Evolutionary conservation across 2,888 invertebrate species (phyloP), one percentile per base, ranked within the genome.

Genomic region (Alentia gelatinosa): DNA sequence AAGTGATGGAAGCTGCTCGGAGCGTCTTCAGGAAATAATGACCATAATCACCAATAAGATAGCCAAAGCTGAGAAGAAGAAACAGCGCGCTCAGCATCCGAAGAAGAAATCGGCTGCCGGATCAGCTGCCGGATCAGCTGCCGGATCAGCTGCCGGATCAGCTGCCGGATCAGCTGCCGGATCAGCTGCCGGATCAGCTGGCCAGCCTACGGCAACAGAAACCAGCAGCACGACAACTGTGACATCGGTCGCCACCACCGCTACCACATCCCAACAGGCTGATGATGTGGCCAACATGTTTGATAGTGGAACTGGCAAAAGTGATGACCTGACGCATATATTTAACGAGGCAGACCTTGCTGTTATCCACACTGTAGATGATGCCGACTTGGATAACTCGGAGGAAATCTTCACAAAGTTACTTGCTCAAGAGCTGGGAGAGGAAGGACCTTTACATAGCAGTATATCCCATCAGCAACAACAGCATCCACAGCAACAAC

Each of bases 261-360:
- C 86, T 47, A 47, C 47, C 42, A 86, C 86, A 30, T 47, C 86
- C 19, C 42, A 50, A 1, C 42, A 42, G 30, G 86, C 86, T 42
- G 86, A 86, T 3, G 86, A 86, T 47, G 86, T 86, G n/a, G 86
- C 47, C 30, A 50, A 35, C 42, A 86, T 86, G 86, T 86, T 86
- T 47, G 86, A 86, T 86, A 50, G 47, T 50, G 86, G 33, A 26
- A 86, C 86, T 47, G 86, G 86, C 30, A 86, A 86, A 26, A 83
- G 83, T 35, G 86, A 86, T 50, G 86, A 86, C 86, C 86, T 86
- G 50, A 86, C 86, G 19, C 86, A 86, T 35, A 86, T 86, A 86
- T 86, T 86, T 33, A 86, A 86, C 30, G 86, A 86, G 50, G 86
- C 86, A 9, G 86, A 86, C 47, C 50, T 86, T 42, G 86, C 86